Conservation (phyloP, 2,797 vertebrate species). For the Chromis chromis region DNA sequence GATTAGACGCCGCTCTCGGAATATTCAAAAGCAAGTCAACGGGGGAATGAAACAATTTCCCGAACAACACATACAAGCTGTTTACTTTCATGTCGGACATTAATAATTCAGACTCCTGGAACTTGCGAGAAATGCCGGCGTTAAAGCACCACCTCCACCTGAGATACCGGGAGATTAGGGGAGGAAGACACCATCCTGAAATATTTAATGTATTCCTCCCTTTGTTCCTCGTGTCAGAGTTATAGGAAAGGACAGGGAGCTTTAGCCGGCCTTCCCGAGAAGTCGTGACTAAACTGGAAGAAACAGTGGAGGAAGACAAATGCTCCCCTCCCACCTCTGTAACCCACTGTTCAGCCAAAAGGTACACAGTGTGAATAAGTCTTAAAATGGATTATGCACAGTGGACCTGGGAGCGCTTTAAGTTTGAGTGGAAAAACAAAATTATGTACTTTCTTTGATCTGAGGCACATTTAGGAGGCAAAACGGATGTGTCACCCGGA, state of each 20-base stretch:
- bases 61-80: slow-evolving; percentile 37
- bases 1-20: slow-evolving; percentile 8
- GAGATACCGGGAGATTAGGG: slow-evolving; percentile 7
- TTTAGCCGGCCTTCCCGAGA: slow-evolving; percentile 33
- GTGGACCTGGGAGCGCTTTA: slow-evolving; percentile 66
- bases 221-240: slow-evolving; percentile 49
- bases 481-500: slow-evolving; percentile 67
- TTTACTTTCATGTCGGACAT: slow-evolving; percentile 54
- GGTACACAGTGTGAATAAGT: slow-evolving; percentile 62
- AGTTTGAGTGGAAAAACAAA: slow-evolving; percentile 65
- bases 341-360: slow-evolving; percentile 57
- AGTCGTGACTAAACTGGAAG: slow-evolving; percentile 64
- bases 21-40: slow-evolving; percentile 16
- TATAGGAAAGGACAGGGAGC: slow-evolving; percentile 56
- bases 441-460: slow-evolving; percentile 73
- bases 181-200: slow-evolving; percentile 46
- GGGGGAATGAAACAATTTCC: slow-evolving; percentile 37
- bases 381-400: slow-evolving; percentile 70
- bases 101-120: slow-evolving; percentile 58
- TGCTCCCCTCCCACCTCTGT: slow-evolving; percentile 46
- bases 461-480: slow-evolving; percentile 69
- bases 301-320: slow-evolving; percentile 54
- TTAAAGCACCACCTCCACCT: slow-evolving; percentile 28
- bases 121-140: slow-evolving; percentile 18
- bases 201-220: slow-evolving; percentile 61